phyloP scores from a whole-genome alignment of 2,113 vertebrate genomes.

The Zingel zingel region DNA sequence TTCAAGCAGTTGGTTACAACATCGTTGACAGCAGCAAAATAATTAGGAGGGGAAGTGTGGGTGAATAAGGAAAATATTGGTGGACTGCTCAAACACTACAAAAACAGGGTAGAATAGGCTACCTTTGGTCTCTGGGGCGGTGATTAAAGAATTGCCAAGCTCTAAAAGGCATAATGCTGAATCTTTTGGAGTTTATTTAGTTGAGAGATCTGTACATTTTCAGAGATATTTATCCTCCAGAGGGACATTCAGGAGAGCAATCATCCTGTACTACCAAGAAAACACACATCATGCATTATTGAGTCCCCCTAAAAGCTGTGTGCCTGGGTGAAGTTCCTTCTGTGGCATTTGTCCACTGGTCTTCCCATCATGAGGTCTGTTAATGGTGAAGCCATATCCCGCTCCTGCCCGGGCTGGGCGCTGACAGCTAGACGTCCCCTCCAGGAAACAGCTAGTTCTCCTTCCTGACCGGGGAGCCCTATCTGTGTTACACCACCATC shows the following conservation, averaged over 20 bases:
- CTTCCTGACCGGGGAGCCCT: slow-evolving; percentile 61
- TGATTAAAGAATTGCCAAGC: slow-evolving; percentile 25
- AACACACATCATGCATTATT: slow-evolving; percentile 72
- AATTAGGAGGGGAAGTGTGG: slow-evolving; percentile 53
- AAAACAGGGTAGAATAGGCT: slow-evolving; percentile 8
- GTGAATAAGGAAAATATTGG: slow-evolving; percentile 38
- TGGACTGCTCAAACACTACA: neutral
- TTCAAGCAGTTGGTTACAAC: slow-evolving; percentile 65
- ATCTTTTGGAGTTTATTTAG: slow-evolving; percentile 32
- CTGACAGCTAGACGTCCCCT: slow-evolving; percentile 63
- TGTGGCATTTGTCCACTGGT: slow-evolving; percentile 56
- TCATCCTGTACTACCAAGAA: slow-evolving; percentile 53
- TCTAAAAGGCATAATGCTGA: slow-evolving; percentile 29
- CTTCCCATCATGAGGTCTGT: slow-evolving; percentile 64
- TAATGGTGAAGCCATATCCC: slow-evolving; percentile 60
- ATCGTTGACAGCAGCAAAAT: slow-evolving; percentile 69
- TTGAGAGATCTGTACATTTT: slow-evolving; percentile 53
- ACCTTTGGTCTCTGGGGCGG: slow-evolving; percentile 6
- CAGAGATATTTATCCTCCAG: slow-evolving; percentile 40
- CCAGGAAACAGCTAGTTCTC: slow-evolving; percentile 67
- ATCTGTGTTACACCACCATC: slow-evolving; percentile 56
- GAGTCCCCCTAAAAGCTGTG: slow-evolving; percentile 60
- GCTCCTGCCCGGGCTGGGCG: slow-evolving; percentile 29
- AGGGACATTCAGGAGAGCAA: slow-evolving; percentile 42
- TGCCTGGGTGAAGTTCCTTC: slow-evolving; percentile 41